phyloP scores from a whole-genome alignment of 2,888 invertebrate species.

The Drosophila cognata region DNA sequence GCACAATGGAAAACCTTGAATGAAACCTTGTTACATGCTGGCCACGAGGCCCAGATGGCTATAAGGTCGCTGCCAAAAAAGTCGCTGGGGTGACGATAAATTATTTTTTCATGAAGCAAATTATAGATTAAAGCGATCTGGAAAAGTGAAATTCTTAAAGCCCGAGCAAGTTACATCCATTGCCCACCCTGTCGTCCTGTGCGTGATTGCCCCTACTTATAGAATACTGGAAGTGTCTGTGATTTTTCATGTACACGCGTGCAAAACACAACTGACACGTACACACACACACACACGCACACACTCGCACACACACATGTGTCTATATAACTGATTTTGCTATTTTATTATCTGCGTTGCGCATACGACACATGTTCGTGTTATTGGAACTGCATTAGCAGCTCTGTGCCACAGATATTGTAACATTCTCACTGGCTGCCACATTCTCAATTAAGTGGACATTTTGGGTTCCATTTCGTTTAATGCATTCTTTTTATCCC shows the following conservation, averaged over 20 bases:
- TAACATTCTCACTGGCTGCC: slow-evolving; percentile 43
- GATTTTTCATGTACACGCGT: slow-evolving; percentile 46
- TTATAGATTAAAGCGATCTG: slow-evolving; percentile 54
- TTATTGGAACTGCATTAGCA: slow-evolving; percentile 57
- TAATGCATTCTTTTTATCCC: slow-evolving; percentile 22
- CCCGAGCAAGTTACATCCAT: not conserved
- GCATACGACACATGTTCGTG: slow-evolving; percentile 41
- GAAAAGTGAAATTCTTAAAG: slow-evolving; percentile 14
- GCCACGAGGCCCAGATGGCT: slow-evolving; percentile 15
- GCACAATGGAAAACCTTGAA: slow-evolving; percentile 42
- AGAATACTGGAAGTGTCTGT: slow-evolving; percentile 55
- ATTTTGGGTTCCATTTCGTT: slow-evolving; percentile 40
- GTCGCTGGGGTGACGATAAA: slow-evolving; percentile 35
- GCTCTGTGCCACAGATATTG: slow-evolving; percentile 60
- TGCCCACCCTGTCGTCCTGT: not conserved
- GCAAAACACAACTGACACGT: slow-evolving; percentile 10
- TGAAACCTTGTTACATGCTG: slow-evolving; percentile 56
- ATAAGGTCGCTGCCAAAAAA: slow-evolving; percentile 20
- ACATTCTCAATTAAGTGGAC: slow-evolving; percentile 54
- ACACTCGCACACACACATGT: slow-evolving; percentile 9
- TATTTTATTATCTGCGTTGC: slow-evolving; percentile 42
- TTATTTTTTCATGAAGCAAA: slow-evolving; percentile 43
- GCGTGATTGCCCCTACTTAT: slow-evolving; percentile 1
- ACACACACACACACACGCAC: slow-evolving; percentile 3
- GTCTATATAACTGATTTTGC: slow-evolving; percentile 1